Evolutionary conservation across 2,797 vertebrate species (phyloP).

Genomic region (Enteromius paludinosus): DNA sequence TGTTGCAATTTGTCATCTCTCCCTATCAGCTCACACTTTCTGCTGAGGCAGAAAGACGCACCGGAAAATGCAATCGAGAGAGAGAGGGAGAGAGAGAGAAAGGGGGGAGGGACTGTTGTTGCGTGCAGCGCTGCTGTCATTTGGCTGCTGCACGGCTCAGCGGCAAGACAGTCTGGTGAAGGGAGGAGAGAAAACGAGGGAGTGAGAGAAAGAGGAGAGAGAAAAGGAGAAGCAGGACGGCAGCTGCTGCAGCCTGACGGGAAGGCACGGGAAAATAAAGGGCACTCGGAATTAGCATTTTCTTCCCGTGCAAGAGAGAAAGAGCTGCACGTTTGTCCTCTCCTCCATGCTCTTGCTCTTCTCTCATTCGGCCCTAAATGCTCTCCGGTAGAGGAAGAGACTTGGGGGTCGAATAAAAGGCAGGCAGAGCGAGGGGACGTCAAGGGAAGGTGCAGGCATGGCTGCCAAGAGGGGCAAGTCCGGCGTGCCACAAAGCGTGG

Average conservation of each 20-base stretch:
- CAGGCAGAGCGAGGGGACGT: constrained; percentile 75
- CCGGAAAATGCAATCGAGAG: constrained; percentile 69
- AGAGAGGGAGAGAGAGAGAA: constrained; percentile 55
- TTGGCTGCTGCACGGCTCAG: constrained; percentile 82
- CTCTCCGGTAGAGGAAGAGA: constrained; percentile 83
- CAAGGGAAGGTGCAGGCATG: constrained; percentile 81
- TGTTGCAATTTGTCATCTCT: constrained; percentile 59
- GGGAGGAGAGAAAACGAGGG: constrained; percentile 69
- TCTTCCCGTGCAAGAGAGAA: constrained; percentile 49
- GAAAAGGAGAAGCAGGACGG: constrained; percentile 77
- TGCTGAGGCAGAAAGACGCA: constrained; percentile 69
- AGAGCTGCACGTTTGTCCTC: constrained; percentile 42
- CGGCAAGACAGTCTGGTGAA: constrained; percentile 77
- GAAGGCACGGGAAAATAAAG: constrained; percentile 65
- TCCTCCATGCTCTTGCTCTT: constrained; percentile 24
- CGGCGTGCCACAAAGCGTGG: constrained; percentile 81
- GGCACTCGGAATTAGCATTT: constrained; percentile 60
- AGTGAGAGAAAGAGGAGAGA: constrained; percentile 58
- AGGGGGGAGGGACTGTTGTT: constrained; percentile 74
- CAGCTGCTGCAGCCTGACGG: constrained; percentile 79
- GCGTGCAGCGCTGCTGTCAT: constrained; percentile 83
- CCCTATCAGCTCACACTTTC: constrained; percentile 68
- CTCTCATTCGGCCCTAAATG: constrained; percentile 76
- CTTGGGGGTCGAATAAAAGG: constrained; percentile 84
- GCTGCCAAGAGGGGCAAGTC: constrained; percentile 85